Percentiles rank a stretch among this genome's conserved stretches.
Conservation (phyloP, 1,140 invertebrate species). For the Microplitis demolitor region DNA sequence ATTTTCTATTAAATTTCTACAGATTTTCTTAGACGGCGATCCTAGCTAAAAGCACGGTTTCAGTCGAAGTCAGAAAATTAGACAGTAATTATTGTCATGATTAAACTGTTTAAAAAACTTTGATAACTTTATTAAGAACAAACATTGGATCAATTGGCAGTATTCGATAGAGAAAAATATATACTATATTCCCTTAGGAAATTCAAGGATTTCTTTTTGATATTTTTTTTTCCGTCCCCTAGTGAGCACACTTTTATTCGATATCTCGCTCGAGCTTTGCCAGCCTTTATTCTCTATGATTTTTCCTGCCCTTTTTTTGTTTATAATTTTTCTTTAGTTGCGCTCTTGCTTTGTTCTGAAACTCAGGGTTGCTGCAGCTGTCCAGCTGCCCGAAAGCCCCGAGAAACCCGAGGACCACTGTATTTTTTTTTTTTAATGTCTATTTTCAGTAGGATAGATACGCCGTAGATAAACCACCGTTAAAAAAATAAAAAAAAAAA, state of each 20-base stretch:
- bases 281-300: slow-evolving; percentile 13
- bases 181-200: slow-evolving; percentile 28
- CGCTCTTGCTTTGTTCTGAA: not conserved
- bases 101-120: not conserved
- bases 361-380: not conserved
- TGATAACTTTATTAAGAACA: not conserved
- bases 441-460: not conserved
- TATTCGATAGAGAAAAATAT: slow-evolving; percentile 4
- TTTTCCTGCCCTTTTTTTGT: slow-evolving; percentile 8
- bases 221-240: slow-evolving; percentile 1
- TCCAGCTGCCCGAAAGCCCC: not conserved
- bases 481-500: not conserved
- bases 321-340: not conserved
- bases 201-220: slow-evolving; percentile 21
- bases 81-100: too few relatives aligned
- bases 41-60: too few relatives aligned
- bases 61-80: not conserved
- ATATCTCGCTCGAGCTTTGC: slow-evolving; percentile 14
- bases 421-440: not conserved
- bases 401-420: not conserved
- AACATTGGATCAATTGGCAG: not conserved
- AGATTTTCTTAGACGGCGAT: too few relatives aligned
- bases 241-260: slow-evolving; percentile 14
- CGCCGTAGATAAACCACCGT: slow-evolving; percentile 3
- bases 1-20: too few relatives aligned